phyloP scores from a whole-genome alignment of 1,140 invertebrate genomes.

The Phymorhynchus buccinoides region DNA sequence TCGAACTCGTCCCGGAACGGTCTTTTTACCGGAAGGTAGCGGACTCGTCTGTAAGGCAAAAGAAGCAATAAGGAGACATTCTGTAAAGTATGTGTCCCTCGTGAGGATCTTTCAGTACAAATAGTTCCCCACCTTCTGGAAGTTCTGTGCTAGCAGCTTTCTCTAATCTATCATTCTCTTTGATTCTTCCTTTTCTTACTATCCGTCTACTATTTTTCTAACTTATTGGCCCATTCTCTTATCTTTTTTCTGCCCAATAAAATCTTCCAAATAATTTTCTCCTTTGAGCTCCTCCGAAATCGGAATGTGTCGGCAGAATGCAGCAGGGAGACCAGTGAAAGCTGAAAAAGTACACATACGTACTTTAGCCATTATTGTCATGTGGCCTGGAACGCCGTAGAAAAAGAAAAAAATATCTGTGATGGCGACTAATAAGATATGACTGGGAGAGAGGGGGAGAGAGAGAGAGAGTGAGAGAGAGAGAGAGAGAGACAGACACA shows the following conservation, averaged over 20 bases:
- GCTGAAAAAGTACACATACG: not conserved
- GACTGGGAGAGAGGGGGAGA: not conserved
- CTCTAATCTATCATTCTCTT: not conserved
- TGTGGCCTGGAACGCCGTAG: not conserved
- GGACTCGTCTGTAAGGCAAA: slow-evolving; percentile 25
- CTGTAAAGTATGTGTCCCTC: not conserved
- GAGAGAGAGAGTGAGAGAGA: not conserved
- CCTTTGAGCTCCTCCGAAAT: too few species aligned
- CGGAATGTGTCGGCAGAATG: too few species aligned
- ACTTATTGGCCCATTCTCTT: too few species aligned
- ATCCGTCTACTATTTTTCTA: too few species aligned
- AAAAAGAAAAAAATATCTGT: not conserved
- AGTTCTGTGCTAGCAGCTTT: not conserved
- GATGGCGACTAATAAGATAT: not conserved
- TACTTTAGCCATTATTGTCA: not conserved
- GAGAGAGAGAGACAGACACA: slow-evolving; percentile 3
- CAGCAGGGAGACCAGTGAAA: not conserved
- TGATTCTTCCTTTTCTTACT: not conserved
- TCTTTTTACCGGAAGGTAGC: slow-evolving; percentile 8
- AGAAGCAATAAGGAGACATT: not conserved
- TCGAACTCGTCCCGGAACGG: slow-evolving; percentile 37
- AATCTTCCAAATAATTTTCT: too few species aligned
- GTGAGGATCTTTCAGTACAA: not conserved
- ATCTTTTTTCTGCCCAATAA: too few species aligned
- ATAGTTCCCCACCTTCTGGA: not conserved